A percentile compares a stretch with the other conserved stretches of the same genome.
phyloP scores from a whole-genome alignment of 2,113 vertebrate species.

The Excalfactoria chinensis region DNA sequence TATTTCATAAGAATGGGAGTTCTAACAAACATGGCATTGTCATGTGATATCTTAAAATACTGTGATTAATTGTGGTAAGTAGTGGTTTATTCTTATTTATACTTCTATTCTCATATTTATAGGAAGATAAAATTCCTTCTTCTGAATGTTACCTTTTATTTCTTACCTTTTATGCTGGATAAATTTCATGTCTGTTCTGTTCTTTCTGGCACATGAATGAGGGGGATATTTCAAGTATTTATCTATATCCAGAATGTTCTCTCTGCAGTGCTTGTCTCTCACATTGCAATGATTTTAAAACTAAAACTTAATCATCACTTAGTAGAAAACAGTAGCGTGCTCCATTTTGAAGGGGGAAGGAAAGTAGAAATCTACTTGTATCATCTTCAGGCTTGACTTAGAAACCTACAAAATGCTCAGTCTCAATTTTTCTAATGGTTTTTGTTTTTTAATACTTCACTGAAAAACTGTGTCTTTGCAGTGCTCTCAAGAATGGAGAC shows the following conservation, averaged over 20 bases:
- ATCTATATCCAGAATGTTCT: neutral
- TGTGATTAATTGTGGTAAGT: neutral
- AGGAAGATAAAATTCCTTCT: neutral
- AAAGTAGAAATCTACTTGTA: neutral
- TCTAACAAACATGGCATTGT: neutral
- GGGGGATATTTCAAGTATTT: neutral
- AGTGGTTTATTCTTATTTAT: neutral
- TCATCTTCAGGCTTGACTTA: neutral
- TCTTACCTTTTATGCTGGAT: neutral
- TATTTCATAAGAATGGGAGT: neutral
- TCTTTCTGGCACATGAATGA: neutral
- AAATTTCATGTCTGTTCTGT: neutral
- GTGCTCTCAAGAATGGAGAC: neutral
- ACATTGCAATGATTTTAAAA: neutral
- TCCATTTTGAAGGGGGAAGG: neutral
- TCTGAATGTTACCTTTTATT: neutral
- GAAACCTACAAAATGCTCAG: neutral
- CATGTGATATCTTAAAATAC: neutral
- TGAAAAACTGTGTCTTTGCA: neutral
- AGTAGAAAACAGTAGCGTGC: neutral
- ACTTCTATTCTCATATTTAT: neutral
- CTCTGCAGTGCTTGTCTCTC: neutral
- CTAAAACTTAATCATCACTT: neutral
- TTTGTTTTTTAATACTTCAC: neutral
- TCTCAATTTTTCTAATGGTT: neutral